These are phyloP conservation scores for Thumatha senex DNA, from an alignment of 2,888 invertebrate genomes.

Conservation along the genomic window DNA sequence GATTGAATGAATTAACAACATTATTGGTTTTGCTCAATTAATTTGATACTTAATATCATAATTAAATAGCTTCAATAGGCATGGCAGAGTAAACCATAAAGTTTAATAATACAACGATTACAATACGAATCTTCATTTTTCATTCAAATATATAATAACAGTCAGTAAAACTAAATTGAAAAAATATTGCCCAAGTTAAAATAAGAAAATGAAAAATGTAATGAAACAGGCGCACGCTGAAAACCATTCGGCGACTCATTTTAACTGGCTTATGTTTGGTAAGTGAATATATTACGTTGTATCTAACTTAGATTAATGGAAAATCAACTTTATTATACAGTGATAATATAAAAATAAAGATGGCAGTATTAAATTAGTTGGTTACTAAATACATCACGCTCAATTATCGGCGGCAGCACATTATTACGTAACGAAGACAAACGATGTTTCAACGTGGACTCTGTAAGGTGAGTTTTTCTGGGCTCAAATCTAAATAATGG, in stretches of 20 bases:
- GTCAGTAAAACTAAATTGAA: not conserved
- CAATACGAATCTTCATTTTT: too few relatives aligned
- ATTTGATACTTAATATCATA: too few relatives aligned
- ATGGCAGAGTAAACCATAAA: too few relatives aligned
- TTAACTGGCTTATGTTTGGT: constrained; percentile 23
- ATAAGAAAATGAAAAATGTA: constrained; percentile 29
- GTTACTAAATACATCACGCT: constrained; percentile 40
- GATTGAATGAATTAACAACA: not conserved
- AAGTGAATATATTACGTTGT: constrained; percentile 28
- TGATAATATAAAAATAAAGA: not conserved
- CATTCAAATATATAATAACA: too few relatives aligned
- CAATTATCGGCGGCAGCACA: constrained; percentile 43
- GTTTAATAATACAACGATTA: too few relatives aligned
- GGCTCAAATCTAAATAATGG: constrained; percentile 16
- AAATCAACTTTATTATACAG: constrained; percentile 11
- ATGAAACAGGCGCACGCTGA: constrained; percentile 11
- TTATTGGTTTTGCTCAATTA: not conserved
- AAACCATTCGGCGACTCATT: constrained; percentile 27
- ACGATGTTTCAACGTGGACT: constrained; percentile 41
- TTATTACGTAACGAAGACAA: constrained; percentile 50
- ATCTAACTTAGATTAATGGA: not conserved
- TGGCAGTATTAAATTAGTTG: constrained; percentile 4
- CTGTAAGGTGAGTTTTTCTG: constrained; percentile 18
- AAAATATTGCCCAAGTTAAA: constrained; percentile 14
- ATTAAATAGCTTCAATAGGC: too few relatives aligned